phyloP scores from a whole-genome alignment of 2,888 invertebrate species.

The Cephus runcator region DNA sequence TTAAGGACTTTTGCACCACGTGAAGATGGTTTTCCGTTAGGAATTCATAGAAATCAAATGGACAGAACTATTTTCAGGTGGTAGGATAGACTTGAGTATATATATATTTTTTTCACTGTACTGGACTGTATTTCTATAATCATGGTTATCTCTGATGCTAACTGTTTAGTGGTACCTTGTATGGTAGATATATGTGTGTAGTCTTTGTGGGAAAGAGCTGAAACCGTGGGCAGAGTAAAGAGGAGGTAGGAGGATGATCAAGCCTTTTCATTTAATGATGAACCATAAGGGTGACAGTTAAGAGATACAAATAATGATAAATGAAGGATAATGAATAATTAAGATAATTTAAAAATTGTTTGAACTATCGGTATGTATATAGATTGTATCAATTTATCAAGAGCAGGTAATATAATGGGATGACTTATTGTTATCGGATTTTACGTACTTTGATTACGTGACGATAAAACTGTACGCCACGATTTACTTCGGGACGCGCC shows the following conservation, averaged over 20 bases:
- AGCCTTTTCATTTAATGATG: no score
- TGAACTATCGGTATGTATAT: neutral
- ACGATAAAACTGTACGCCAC: neutral
- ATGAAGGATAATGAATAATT: neutral
- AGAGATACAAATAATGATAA: no score
- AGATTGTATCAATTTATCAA: neutral
- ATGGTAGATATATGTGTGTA: neutral
- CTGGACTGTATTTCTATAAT: no score
- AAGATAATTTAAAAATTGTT: neutral
- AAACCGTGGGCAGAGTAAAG: neutral
- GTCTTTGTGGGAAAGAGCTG: neutral
- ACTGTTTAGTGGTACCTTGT: neutral
- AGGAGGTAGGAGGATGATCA: no score
- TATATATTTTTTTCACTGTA: no score
- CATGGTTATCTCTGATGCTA: no score
- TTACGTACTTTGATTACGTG: neutral
- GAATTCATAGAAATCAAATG: no score
- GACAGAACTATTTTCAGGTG: no score
- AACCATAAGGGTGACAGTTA: neutral
- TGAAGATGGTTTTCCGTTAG: no score
- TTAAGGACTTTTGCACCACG: no score
- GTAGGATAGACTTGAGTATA: no score
- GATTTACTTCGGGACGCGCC: neutral
- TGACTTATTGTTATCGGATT: neutral
- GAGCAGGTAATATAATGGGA: no score